These are phyloP conservation scores for Mesochorus sp. DNA, from an alignment of 2,888 invertebrate species.

Conservation along the genomic window DNA sequence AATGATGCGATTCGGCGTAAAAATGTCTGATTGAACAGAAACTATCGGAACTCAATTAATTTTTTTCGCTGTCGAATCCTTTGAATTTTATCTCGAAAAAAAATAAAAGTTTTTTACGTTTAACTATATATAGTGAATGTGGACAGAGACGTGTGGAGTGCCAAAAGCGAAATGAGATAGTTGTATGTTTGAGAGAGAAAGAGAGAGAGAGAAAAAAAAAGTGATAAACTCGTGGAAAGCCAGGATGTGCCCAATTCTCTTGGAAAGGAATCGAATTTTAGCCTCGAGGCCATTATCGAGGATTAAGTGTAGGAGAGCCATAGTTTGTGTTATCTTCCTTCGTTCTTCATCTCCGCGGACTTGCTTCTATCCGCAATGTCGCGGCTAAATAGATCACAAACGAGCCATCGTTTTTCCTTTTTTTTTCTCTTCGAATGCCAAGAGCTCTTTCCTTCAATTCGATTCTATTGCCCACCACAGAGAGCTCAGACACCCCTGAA, in stretches of 20 bases:
- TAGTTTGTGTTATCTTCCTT: neutral
- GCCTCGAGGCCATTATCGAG: conserved; percentile 34
- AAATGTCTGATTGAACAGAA: no score
- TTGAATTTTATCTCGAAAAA: no score
- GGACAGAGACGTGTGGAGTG: no score
- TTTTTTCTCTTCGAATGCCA: neutral
- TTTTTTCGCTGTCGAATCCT: no score
- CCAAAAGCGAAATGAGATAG: no score
- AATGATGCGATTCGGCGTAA: no score
- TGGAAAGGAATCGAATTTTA: conserved; percentile 31
- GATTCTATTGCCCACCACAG: conserved; percentile 12
- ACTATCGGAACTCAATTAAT: no score
- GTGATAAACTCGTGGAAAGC: neutral
- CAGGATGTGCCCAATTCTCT: conserved; percentile 5
- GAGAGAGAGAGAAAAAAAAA: no score
- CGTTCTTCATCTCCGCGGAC: neutral
- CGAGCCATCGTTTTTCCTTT: neutral
- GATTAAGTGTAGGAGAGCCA: conserved; percentile 23
- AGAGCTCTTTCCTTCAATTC: neutral
- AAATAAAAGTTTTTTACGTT: no score
- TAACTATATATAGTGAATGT: no score
- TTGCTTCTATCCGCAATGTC: neutral
- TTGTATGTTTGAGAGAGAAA: no score
- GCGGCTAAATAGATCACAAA: conserved; percentile 1
- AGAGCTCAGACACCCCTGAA: neutral